A percentile compares a stretch with the other conserved stretches of the same genome.
Evolutionary conservation across 2,113 vertebrate species (phyloP).

Genomic region (Dendrocopos noguchii): DNA sequence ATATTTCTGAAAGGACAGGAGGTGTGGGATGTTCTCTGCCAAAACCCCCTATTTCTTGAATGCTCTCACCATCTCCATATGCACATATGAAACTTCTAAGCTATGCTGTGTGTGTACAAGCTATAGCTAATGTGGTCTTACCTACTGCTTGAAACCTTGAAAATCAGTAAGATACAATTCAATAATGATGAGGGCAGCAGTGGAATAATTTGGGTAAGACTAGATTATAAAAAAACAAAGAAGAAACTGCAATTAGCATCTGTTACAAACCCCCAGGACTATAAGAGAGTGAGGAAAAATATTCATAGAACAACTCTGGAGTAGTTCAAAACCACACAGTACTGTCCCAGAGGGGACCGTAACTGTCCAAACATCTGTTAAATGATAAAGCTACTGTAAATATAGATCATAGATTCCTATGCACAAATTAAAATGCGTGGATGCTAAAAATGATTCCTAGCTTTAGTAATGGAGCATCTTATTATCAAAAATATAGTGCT

Average conservation of each 20-base stretch:
- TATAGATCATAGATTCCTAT: constrained; percentile 61
- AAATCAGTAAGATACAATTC: constrained; percentile 47
- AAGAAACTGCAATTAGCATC: constrained; percentile 63
- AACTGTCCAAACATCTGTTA: constrained; percentile 72
- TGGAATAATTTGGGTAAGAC: constrained; percentile 60
- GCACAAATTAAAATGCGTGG: constrained; percentile 13
- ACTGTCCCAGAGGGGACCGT: constrained; percentile 59
- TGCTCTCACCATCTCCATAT: constrained; percentile 67
- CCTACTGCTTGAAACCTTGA: constrained; percentile 47
- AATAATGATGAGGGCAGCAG: constrained; percentile 39
- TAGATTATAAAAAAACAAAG: constrained; percentile 61
- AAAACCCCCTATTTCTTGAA: constrained; percentile 68
- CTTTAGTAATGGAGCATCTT: neutral
- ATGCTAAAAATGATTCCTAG: constrained; percentile 23
- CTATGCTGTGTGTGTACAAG: constrained; percentile 51
- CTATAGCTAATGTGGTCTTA: constrained; percentile 59
- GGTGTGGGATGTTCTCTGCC: constrained; percentile 66
- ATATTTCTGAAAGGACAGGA: constrained; percentile 73
- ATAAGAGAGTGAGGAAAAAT: constrained; percentile 55
- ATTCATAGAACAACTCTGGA: constrained; percentile 66
- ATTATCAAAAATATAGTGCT: neutral
- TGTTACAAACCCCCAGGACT: constrained; percentile 62
- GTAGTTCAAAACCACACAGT: constrained; percentile 62
- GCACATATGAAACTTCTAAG: constrained; percentile 67
- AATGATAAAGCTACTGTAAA: constrained; percentile 67